A percentile compares a stretch with the other conserved stretches of the same genome.
These are phyloP conservation scores for Sinocyclocheilus maitianheensis DNA, from an alignment of 2,113 vertebrate species.

Conservation along the genomic window DNA sequence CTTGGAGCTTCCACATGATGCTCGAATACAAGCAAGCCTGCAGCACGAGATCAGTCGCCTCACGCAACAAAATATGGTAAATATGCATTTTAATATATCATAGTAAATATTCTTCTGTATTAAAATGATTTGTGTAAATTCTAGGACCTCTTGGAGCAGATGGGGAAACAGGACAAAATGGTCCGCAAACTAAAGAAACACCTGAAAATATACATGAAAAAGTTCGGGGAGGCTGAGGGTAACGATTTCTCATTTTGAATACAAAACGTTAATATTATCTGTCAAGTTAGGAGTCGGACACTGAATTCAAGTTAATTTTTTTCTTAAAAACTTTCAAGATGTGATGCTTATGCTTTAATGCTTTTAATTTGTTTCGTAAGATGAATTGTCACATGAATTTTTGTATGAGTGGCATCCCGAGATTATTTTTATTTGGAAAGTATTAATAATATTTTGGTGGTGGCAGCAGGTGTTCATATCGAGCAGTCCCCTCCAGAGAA, in stretches of 20 bases:
- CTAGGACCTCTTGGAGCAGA: constrained; percentile 91
- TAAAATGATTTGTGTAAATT: constrained; percentile 18
- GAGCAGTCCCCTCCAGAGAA: constrained; percentile 81
- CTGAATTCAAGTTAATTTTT: neutral
- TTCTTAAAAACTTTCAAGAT: neutral
- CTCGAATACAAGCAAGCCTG: constrained; percentile 85
- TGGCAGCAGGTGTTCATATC: constrained; percentile 76
- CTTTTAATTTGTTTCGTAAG: neutral
- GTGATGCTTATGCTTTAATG: neutral
- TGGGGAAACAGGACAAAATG: constrained; percentile 91
- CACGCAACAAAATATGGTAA: constrained; percentile 90
- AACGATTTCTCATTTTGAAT: constrained; percentile 42
- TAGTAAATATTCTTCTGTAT: neutral
- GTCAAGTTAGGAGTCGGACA: neutral
- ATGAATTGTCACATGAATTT: neutral
- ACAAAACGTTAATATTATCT: neutral
- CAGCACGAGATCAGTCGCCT: constrained; percentile 94
- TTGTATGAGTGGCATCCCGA: neutral
- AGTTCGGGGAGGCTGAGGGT: constrained; percentile 91
- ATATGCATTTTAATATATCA: neutral
- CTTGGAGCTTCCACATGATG: constrained; percentile 85
- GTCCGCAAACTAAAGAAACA: constrained; percentile 93
- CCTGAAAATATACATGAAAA: constrained; percentile 87
- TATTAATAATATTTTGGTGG: neutral
- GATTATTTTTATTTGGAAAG: neutral